A percentile compares a stretch with the other conserved stretches of the same genome.
Evolutionary conservation across 2,113 vertebrate genomes (phyloP).

Genomic region (Tautogolabrus adspersus): DNA sequence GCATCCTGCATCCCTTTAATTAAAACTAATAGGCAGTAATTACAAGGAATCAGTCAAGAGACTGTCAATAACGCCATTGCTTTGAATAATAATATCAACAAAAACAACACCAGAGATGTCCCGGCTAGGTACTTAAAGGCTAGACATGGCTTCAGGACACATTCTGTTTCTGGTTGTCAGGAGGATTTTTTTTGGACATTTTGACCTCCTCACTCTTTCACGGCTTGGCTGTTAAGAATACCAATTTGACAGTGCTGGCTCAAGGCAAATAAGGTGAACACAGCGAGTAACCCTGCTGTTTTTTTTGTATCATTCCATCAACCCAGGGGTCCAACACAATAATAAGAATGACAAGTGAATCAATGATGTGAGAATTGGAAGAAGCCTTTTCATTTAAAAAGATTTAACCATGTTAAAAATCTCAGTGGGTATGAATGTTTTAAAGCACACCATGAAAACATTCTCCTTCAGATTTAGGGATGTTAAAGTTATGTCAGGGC

Average conservation of each 20-base stretch:
- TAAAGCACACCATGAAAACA: background rate
- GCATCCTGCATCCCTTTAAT: slow-evolving; percentile 73
- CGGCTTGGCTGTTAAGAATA: slow-evolving; percentile 52
- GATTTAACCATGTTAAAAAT: background rate
- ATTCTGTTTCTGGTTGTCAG: slow-evolving; percentile 46
- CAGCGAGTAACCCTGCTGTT: background rate
- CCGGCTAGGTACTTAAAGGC: background rate
- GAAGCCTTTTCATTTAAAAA: background rate
- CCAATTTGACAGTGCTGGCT: slow-evolving; percentile 13
- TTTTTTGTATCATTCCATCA: slow-evolving; percentile 18
- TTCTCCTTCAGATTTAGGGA: background rate
- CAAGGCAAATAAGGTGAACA: slow-evolving; percentile 27
- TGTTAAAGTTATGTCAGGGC: no score
- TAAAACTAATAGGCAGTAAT: slow-evolving; percentile 77
- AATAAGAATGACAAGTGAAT: background rate
- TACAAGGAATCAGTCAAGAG: slow-evolving; percentile 78
- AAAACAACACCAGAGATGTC: slow-evolving; percentile 7
- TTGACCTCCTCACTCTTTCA: slow-evolving; percentile 19
- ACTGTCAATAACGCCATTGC: slow-evolving; percentile 64
- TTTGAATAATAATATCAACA: slow-evolving; percentile 50
- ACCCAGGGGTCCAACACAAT: background rate
- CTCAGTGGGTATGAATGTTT: no score
- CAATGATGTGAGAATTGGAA: background rate
- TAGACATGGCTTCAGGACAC: slow-evolving; percentile 7
- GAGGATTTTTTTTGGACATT: slow-evolving; percentile 34